Evolutionary conservation across 1,140 invertebrate genomes (phyloP).

Genomic region (Trichonephila clavipes): DNA sequence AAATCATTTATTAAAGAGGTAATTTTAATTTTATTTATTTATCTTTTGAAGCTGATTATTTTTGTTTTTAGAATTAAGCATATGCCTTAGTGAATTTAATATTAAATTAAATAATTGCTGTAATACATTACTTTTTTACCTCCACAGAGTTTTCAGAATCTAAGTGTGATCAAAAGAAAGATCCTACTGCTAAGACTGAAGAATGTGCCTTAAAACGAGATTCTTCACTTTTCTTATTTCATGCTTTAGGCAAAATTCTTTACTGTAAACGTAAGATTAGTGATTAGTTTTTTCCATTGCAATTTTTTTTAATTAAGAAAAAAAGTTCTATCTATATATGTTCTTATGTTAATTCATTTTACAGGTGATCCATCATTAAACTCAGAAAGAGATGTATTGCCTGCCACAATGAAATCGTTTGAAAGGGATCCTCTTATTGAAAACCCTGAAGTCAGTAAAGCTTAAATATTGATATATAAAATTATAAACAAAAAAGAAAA

Average conservation of each 20-base stretch:
- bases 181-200: neutral
- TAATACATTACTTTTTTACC: neutral
- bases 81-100: too few relatives aligned
- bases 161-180: slow-evolving; percentile 25
- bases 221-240: slow-evolving; percentile 69
- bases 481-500: too few relatives aligned
- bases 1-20: too few relatives aligned
- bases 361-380: slow-evolving; percentile 33
- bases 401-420: slow-evolving; percentile 21
- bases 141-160: neutral
- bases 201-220: slow-evolving; percentile 9
- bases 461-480: too few relatives aligned
- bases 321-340: neutral
- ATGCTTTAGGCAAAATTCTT: slow-evolving; percentile 70
- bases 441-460: slow-evolving; percentile 50
- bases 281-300: neutral
- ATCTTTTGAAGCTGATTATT: neutral
- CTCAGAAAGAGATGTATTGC: slow-evolving; percentile 35
- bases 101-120: neutral
- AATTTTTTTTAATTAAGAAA: neutral
- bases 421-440: slow-evolving; percentile 45
- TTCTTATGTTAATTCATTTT: neutral
- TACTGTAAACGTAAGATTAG: slow-evolving; percentile 65
- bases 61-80: neutral
- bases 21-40: too few relatives aligned